phyloP scores from a whole-genome alignment of 2,888 invertebrate genomes.

The Torymus texanus region DNA sequence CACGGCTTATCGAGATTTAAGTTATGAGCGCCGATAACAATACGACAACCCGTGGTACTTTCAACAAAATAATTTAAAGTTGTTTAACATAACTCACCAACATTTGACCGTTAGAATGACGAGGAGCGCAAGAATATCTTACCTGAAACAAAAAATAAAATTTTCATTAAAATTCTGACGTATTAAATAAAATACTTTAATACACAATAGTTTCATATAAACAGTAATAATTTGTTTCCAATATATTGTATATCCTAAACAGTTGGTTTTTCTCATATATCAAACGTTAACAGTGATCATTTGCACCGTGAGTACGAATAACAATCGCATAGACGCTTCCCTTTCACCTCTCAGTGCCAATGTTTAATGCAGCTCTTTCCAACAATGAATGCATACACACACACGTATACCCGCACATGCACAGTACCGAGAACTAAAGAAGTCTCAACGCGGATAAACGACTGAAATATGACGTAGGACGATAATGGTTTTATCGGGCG shows the following conservation, averaged over 20 bases:
- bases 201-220: background rate
- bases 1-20: too few relatives aligned
- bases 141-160: slow-evolving; percentile 52
- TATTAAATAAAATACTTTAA: background rate
- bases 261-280: too few relatives aligned
- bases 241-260: too few relatives aligned
- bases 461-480: slow-evolving; percentile 60
- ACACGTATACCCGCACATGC: too few relatives aligned
- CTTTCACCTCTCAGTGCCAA: too few relatives aligned
- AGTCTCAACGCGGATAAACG: slow-evolving; percentile 52
- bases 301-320: too few relatives aligned
- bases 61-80: background rate
- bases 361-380: too few relatives aligned
- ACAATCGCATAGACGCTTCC: too few relatives aligned
- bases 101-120: background rate
- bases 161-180: background rate
- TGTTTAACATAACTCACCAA: background rate
- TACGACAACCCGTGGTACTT: too few relatives aligned
- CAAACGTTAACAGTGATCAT: too few relatives aligned
- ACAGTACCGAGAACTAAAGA: background rate
- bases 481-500: slow-evolving; percentile 63
- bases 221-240: background rate
- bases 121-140: slow-evolving; percentile 22
- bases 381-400: too few relatives aligned
- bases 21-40: too few relatives aligned